These are phyloP conservation scores for Harlomillsia oculata DNA, from an alignment of 1,140 invertebrate genomes.

Conservation along the genomic window DNA sequence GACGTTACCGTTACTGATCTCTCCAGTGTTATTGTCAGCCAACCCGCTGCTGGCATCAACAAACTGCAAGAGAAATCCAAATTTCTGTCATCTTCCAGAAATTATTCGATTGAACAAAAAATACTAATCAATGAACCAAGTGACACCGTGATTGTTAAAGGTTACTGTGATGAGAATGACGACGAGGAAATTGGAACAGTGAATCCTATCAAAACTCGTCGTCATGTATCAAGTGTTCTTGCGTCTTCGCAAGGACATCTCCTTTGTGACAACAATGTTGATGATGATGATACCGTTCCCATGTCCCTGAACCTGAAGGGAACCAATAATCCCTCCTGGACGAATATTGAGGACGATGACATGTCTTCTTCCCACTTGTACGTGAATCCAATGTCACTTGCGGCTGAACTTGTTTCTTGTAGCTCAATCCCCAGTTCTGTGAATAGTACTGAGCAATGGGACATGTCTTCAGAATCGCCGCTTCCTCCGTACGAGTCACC, in stretches of 20 bases:
- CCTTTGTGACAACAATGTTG: not conserved
- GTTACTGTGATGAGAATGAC: slow-evolving; percentile 24
- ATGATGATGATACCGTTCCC: not conserved
- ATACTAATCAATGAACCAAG: too few species aligned
- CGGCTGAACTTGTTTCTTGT: slow-evolving; percentile 19
- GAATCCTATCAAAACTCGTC: slow-evolving; percentile 17
- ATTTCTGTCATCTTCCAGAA: too few species aligned
- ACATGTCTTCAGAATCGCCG: slow-evolving; percentile 10
- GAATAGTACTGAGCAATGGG: slow-evolving; percentile 8
- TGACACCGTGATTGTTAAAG: slow-evolving; percentile 12
- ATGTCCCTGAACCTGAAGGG: not conserved
- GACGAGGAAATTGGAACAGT: slow-evolving; percentile 33
- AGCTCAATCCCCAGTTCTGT: not conserved
- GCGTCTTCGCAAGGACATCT: slow-evolving; percentile 4
- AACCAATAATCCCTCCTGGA: not conserved
- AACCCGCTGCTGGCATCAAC: too few species aligned
- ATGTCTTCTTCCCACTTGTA: slow-evolving; percentile 12
- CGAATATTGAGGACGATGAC: not conserved
- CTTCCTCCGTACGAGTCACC: slow-evolving; percentile 26
- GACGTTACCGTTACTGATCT: not conserved
- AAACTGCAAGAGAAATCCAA: too few species aligned
- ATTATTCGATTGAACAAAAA: too few species aligned
- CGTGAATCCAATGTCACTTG: slow-evolving; percentile 29
- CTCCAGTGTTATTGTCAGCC: not conserved
- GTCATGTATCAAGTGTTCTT: not conserved